Evolutionary conservation across 2,113 vertebrate genomes (phyloP), one percentile per base, ranked within the genome.

Genomic region (Hymenochirus boettgeri): DNA sequence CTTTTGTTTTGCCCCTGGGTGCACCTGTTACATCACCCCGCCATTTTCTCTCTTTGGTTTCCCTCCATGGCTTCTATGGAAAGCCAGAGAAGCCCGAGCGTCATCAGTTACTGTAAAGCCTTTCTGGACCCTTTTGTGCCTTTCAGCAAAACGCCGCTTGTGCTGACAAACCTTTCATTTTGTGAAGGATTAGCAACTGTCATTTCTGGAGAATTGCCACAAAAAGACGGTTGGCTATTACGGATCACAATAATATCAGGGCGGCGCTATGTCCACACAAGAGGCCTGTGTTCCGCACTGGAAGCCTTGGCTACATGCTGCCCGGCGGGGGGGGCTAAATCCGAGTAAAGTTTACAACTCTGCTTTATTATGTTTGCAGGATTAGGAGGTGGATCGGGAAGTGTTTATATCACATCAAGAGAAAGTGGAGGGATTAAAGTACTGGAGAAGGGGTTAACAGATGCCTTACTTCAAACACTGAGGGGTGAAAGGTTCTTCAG

Each of bases 401-500:
- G 81, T 79, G 88, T 85, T 89, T 85, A 88, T 84, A 89, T 85
- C 90, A 91, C 88, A 86, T 82, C 79, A 80, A 91, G 87, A 85
- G 90, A 90, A 88, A 93, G 88, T 88, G 88, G 83, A 88, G 82
- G 89, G 89, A 88, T 89, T 89, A 88, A 79, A 87, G 85, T 79
- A 77, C 81, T 82, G 81, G 81, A 81, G 31, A 75, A 72, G 73
- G 84, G 89, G 84, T 90, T 92, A 90, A 93, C 91, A 88, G 78
- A 84, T 70, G 74, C 82, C 87, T 89, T 95, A 94, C 91, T 89
- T 82, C 90, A 77, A 91, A 95, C 92, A 89, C 93, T 83, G 79
- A 79, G 82, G 73, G 87, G 91, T 93, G 89, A 95, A 88, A 91
- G 94, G 91, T n/a, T 95, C 90, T 75, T 84, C 91, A 89, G 85